phyloP scores from a whole-genome alignment of 2,113 vertebrate species.

The Larimichthys crocea region DNA sequence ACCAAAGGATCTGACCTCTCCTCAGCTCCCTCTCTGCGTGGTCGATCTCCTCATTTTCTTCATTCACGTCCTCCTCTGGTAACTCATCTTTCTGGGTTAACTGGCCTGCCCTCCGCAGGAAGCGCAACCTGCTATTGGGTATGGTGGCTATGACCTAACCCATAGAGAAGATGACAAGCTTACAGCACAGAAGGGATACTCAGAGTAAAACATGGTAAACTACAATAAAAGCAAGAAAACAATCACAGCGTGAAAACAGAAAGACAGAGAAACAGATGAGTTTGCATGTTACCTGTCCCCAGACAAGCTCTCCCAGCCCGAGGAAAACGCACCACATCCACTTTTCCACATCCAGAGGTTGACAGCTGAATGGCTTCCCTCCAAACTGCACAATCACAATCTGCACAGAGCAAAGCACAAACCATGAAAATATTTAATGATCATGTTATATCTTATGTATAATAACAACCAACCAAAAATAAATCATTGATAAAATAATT shows the following conservation, averaged over 20 bases:
- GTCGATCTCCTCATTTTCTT: conserved; percentile 98
- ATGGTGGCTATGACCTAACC: conserved; percentile 93
- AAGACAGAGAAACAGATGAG: conserved; percentile 19
- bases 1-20: conserved; percentile 98
- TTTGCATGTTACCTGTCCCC: conserved; percentile 93
- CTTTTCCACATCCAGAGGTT: conserved; percentile 93
- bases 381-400: conserved; percentile 98
- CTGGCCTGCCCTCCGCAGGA: conserved; percentile 94
- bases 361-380: conserved; percentile 98
- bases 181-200: conserved; percentile 14
- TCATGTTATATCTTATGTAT: no score
- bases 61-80: conserved; percentile 94
- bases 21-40: conserved; percentile 96
- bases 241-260: not conserved
- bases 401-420: conserved; percentile 72
- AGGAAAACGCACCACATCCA: conserved; percentile 99
- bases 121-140: conserved; percentile 95
- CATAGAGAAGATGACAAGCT: conserved; percentile 39
- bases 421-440: not conserved
- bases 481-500: not conserved
- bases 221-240: not conserved
- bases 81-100: conserved; percentile 94
- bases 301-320: conserved; percentile 95
- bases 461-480: not conserved
- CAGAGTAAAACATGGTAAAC: not conserved